A percentile compares a stretch with the other conserved stretches of the same genome.
Conservation (phyloP, 2,888 invertebrate genomes). For the Eristalis intricaria region DNA sequence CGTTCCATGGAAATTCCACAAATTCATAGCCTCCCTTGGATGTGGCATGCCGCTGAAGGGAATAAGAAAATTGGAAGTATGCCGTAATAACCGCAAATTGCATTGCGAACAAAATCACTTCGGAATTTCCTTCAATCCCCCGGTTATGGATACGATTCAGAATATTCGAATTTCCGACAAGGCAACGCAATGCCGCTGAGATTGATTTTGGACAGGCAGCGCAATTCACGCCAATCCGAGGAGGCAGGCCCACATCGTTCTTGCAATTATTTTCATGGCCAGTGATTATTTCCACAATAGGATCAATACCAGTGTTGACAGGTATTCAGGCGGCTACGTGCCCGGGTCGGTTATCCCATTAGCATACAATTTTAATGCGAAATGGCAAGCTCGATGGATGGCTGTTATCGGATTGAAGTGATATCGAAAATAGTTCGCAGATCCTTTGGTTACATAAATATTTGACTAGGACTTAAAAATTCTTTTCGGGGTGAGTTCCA, state of each 20-base stretch:
- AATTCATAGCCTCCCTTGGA: background rate
- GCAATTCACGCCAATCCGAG: no score
- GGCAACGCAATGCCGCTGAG: background rate
- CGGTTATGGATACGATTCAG: background rate
- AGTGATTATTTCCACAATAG: background rate
- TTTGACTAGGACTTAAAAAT: background rate
- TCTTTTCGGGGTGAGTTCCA: background rate
- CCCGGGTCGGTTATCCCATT: background rate
- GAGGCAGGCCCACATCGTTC: background rate
- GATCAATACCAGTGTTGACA: background rate
- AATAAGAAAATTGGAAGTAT: background rate
- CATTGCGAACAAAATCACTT: background rate
- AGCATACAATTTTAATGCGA: background rate
- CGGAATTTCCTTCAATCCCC: background rate
- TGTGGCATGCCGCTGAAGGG: background rate
- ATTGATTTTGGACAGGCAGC: background rate
- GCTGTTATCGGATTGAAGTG: background rate
- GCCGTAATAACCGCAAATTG: constrained; percentile 1
- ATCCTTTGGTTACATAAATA: background rate
- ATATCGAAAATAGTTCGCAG: background rate
- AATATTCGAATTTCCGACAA: background rate
- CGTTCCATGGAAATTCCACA: background rate
- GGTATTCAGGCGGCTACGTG: background rate
- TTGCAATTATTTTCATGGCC: background rate
- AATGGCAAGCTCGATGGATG: background rate